Evolutionary conservation across 2,888 invertebrate species (phyloP), one percentile per base, ranked within the genome.

Genomic region (Meta bourneti): DNA sequence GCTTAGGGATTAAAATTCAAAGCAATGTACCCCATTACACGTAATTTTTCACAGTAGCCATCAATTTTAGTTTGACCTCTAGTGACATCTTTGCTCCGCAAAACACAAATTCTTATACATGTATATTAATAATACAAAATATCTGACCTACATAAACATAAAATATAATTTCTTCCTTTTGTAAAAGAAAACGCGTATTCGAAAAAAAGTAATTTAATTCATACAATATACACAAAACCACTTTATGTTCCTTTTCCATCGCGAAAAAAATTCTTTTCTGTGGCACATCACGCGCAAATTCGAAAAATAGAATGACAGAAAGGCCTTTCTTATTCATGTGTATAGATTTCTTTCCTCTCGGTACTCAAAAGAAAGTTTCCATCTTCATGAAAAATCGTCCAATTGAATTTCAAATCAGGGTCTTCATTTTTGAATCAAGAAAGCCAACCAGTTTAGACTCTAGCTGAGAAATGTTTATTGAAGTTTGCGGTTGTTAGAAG

Each of bases 331-430:
- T 80, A 87, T 87, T 87, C 87, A 87, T 87, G 71, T 79, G 72
- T 87, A 79, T 87, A 75, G 74, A 84, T 84, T 84, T 52, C 84
- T 34, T 34, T 34, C 54, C 75, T 20, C 13, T n/a, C 72, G 48
- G 16, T 2, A 69, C 82, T 72, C n/a, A 6, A 19, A 61, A 34
- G 20, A 69, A 84, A 75, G 9, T 54, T 61, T 84, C 52, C 75
- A 84, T 84, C 79, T 87, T 80, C n/a, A 49, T 87, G 87, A 87
- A 80, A 87, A 87, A 87, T 87, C 69, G 79, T n/a, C 72, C 87
- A 80, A 87, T 87, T 87, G 87, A 87, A 87, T 87, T 87, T 87
- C 79, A 87, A 79, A 87, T 87, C 87, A 87, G 49, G 72, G 52
- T 87, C 80, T 79, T 87, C 80, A 80, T 72, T 87, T 87, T 87